Evolutionary conservation across 2,888 invertebrate species (phyloP).

Genomic region (Cryptosula pallasiana): DNA sequence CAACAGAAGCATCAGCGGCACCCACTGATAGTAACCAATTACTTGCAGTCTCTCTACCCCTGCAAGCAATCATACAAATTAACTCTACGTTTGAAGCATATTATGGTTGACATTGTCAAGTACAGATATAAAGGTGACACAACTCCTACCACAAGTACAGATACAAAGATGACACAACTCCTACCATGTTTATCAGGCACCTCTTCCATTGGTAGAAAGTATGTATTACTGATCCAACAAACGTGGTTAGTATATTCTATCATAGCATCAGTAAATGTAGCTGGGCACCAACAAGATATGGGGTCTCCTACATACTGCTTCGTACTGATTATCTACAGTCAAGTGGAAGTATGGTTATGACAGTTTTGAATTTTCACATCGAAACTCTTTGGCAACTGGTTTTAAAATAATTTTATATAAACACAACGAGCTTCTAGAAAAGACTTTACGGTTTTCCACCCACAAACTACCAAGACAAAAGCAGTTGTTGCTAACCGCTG

Average conservation of each 20-base stretch:
- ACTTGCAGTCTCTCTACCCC: constrained; percentile 27
- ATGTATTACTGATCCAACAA: constrained; percentile 58
- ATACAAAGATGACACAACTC: background rate
- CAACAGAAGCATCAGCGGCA: constrained; percentile 55
- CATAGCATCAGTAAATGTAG: constrained; percentile 57
- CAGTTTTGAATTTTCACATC: too few species aligned
- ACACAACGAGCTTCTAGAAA: too few species aligned
- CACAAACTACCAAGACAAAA: too few species aligned
- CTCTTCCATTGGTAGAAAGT: constrained; percentile 53
- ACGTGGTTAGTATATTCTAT: constrained; percentile 58
- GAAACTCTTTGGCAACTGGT: too few species aligned
- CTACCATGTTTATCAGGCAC: constrained; percentile 1
- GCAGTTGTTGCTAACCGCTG: too few species aligned
- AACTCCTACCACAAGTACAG: background rate
- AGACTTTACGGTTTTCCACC: too few species aligned
- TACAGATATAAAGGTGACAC: background rate
- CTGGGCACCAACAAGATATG: constrained; percentile 73
- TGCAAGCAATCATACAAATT: constrained; percentile 5
- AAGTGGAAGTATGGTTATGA: too few species aligned
- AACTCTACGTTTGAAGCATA: too few species aligned
- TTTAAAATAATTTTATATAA: too few species aligned
- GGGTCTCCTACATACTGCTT: constrained; percentile 95
- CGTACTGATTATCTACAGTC: constrained; percentile 68
- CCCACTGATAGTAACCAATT: constrained; percentile 55
- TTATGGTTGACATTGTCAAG: too few species aligned